Evolutionary conservation across 53 echinoderm and acorn worm genomes (phyloP), one percentile per base, ranked within the genome.

Genomic region (Crossaster papposus): DNA sequence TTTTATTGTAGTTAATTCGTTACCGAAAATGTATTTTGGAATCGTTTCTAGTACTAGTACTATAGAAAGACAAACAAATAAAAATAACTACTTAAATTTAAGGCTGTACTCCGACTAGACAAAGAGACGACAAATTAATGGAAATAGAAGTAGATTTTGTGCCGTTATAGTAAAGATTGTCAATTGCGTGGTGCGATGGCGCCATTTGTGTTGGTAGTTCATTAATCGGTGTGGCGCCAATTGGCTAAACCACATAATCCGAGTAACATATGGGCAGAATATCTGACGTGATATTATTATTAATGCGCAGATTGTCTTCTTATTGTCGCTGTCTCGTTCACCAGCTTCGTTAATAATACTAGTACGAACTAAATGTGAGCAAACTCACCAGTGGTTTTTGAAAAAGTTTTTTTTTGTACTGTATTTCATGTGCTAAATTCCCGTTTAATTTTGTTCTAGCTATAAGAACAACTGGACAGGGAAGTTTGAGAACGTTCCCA

Each of bases 141-240:
- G 68, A 26, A 68, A 26, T 68, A 28, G 68, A 68, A 68, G 68
- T 68, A 20, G 68, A 68, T 68, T 68, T 4, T 58, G 58, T 15
- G 22, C 58, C 17, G 7, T 58, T 14, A 1, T 68, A 68, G 6
- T 68, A 68, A 10, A 62, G 23, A 6, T 11, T 62, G 62, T 11
- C 5, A 68, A 68, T 68, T 68, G 68, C 17, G 24, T 9, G 68
- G n/a, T 68, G 6, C 68, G 24, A 28, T 68, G 78, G 78, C 78
- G 78, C 78, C 78, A 50, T 24, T 11, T 11, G 26, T 78, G 78
- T 78, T 78, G 34, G 22, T 36, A 51, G 20, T 78, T 78, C 18
- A 78, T 78, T 78, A 78, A 78, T 78, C 78, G 20, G 22, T 11
- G 38, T 26, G 78, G 50, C 78, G 78, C 78, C 51, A 26, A 10